Conservation (phyloP, 2,797 vertebrate species). For the Fistularia tabacaria region DNA sequence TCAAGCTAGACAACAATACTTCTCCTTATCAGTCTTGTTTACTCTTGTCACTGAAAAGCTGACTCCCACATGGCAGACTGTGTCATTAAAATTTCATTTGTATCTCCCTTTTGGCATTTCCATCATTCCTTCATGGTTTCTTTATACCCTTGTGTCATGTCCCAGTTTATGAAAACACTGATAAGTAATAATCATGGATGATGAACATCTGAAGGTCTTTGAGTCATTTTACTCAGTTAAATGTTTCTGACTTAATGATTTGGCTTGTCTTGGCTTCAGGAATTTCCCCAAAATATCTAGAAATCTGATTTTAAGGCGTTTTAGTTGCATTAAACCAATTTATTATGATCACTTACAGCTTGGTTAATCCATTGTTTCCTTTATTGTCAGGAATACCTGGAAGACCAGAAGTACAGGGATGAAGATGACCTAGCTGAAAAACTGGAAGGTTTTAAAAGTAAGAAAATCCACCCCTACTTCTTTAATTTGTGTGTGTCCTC, state of each 20-base stretch:
- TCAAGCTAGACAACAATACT: slow-evolving; percentile 20
- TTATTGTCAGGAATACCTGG: slow-evolving; percentile 85
- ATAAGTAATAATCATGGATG: slow-evolving; percentile 13
- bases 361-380: neutral
- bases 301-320: too few species aligned
- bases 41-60: slow-evolving; percentile 1
- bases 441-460: slow-evolving; percentile 92
- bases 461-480: slow-evolving; percentile 41
- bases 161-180: slow-evolving; percentile 42
- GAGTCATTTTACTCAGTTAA: too few species aligned
- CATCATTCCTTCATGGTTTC: slow-evolving; percentile 3
- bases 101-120: slow-evolving; percentile 39
- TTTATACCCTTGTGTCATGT: slow-evolving; percentile 39
- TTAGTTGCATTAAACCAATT: too few species aligned
- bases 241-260: too few species aligned
- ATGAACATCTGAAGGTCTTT: slow-evolving; percentile 3
- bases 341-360: neutral
- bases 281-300: too few species aligned
- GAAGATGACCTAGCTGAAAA: slow-evolving; percentile 91
- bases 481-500: neutral
- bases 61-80: slow-evolving; percentile 54
- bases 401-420: slow-evolving; percentile 93
- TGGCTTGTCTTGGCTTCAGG: too few species aligned
- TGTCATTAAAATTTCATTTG: slow-evolving; percentile 61
- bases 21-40: neutral